Base-by-base conservation (phyloP, 2,113 vertebrate species). In the Lagopus muta region DNA sequence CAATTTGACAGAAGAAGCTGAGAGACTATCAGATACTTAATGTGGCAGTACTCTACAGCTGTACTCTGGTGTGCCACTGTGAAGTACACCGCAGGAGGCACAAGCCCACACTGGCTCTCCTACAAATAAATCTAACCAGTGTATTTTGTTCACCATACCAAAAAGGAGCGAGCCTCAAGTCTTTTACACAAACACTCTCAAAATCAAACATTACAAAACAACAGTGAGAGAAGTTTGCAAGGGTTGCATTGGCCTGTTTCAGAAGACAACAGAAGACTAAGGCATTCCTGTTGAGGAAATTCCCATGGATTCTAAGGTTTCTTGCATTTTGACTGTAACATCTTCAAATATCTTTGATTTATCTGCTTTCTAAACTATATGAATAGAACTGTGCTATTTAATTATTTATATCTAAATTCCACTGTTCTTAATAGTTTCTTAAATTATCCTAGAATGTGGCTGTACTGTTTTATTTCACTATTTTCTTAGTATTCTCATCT, bases 181-280 rank as follows among this genome's bases (percentile, higher is more conserved):
- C 25, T 57, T 50, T n/a, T 21, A 32, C 20, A 32, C 12, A 52
- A 25, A 20, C 34, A 6, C 14, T 9, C 30, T 34, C 45, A 43
- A 61, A 82, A 47, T 20, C 34, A 55, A 45, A 9, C 1, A 0
- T 20, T 25, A 57, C 14, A 71, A 30, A 47, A 77, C 30, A 48
- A 66, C 0, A 5, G 55, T 11, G 28, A 58, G 58, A 40, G 20
- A 65, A 40, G 57, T 43, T 19, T 61, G 30, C 42, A 32, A 72
- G 52, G 75, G 20, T 13, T 32, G 45, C 34, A 34, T 6, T 18
- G 28, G 40, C 8, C 36, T 61, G 34, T 55, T 54, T 22, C 45
- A 76, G 69, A 47, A 75, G 22, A 61, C 0, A 2, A 57, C 30
- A 1, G 1, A 52, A 54, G 69, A 25, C 10, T 1, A 24, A 58